Percentiles rank a stretch among this genome's conserved stretches.
Conservation (phyloP, 2,113 vertebrate genomes). For the Okapia johnstoni region DNA sequence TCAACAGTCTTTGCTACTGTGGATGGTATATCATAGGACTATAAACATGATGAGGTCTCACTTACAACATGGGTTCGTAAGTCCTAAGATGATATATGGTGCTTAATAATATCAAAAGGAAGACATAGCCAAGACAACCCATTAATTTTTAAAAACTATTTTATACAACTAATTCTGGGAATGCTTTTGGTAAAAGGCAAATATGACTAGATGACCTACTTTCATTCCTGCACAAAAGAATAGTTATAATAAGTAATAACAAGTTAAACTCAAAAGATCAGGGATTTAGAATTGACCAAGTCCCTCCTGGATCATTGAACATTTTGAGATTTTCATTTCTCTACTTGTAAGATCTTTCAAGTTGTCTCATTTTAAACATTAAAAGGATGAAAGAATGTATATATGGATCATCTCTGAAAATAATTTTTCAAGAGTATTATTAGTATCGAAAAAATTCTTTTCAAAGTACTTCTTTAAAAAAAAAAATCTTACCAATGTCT, state of each 20-base stretch:
- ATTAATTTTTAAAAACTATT: neutral
- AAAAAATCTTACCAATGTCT: neutral
- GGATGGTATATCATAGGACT: neutral
- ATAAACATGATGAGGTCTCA: neutral
- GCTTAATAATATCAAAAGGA: neutral
- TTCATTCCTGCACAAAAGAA: neutral
- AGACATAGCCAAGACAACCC: neutral
- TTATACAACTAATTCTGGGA: neutral
- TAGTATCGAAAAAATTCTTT: neutral
- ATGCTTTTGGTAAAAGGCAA: neutral
- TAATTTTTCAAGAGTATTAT: slow-evolving; percentile 23
- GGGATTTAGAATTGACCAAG: neutral
- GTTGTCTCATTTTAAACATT: slow-evolving; percentile 38
- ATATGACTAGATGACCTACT: neutral
- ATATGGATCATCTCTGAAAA: slow-evolving; percentile 19
- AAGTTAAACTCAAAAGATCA: neutral
- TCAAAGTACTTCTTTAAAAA: neutral
- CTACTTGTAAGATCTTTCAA: neutral
- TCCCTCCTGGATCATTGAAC: neutral
- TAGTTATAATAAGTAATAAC: neutral
- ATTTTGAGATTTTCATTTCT: slow-evolving; percentile 47
- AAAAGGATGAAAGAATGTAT: neutral
- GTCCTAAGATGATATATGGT: neutral
- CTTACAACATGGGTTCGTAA: neutral
- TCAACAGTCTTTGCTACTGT: neutral